Conservation (phyloP, 1,140 invertebrate genomes). For the Drosophila ficusphila region DNA sequence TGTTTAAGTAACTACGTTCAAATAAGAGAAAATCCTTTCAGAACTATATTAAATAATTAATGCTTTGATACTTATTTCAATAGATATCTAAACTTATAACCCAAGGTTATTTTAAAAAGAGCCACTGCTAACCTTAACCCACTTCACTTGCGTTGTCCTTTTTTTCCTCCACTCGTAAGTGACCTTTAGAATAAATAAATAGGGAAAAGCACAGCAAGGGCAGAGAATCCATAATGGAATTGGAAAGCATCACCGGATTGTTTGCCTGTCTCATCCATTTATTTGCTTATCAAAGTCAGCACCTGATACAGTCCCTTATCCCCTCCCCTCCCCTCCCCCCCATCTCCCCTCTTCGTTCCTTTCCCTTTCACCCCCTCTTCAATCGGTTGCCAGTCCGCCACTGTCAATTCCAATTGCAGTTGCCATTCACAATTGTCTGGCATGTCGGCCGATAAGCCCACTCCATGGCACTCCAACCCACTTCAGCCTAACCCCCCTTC, state of each 20-base stretch:
- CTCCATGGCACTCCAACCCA: background rate
- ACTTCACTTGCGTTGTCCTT: background rate
- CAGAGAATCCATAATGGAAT: conserved; percentile 2
- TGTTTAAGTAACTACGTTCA: too few species aligned
- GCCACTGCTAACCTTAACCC: background rate
- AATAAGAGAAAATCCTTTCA: too few species aligned
- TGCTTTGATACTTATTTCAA: too few species aligned
- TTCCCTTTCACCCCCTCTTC: background rate
- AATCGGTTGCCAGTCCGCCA: background rate
- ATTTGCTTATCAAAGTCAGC: conserved; percentile 30
- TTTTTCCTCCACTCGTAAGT: background rate
- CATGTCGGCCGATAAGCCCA: conserved; percentile 24
- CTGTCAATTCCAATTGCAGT: conserved; percentile 42
- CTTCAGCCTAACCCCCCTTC: background rate
- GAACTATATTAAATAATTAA: too few species aligned
- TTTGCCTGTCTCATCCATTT: conserved; percentile 21
- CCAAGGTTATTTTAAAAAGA: background rate
- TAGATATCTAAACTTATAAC: too few species aligned
- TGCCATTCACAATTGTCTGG: conserved; percentile 36
- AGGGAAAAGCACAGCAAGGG: background rate
- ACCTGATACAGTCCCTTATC: too few species aligned
- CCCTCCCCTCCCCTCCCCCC: too few species aligned
- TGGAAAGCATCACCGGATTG: background rate
- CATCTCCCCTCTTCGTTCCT: too few species aligned
- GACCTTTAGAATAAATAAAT: conserved; percentile 11